Percentiles rank a stretch among this genome's conserved stretches.
Conservation (phyloP, 1,140 invertebrate genomes). For the Myzus persicae region DNA sequence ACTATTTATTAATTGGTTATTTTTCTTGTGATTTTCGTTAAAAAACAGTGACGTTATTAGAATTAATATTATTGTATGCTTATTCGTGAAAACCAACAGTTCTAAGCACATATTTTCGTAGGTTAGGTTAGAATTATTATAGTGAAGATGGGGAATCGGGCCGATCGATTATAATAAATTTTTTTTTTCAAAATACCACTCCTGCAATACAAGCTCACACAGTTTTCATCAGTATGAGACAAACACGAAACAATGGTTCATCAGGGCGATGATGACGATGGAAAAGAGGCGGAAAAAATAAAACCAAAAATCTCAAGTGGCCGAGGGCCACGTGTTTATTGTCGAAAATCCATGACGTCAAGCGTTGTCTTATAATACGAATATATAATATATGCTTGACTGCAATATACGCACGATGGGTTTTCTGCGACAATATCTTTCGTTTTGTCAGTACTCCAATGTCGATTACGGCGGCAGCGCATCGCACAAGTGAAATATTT, state of each 20-base stretch:
- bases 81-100: neutral
- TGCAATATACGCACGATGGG: neutral
- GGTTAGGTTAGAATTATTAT: too few species aligned
- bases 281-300: neutral
- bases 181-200: neutral
- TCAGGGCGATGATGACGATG: neutral
- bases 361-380: neutral
- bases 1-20: neutral
- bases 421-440: conserved; percentile 29
- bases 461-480: neutral
- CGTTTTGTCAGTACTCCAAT: conserved; percentile 38
- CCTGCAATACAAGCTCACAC: neutral
- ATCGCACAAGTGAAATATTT: neutral
- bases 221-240: neutral
- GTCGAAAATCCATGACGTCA: neutral
- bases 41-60: neutral
- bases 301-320: conserved; percentile 18
- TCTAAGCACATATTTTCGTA: neutral
- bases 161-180: neutral
- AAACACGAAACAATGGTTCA: neutral
- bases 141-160: too few species aligned
- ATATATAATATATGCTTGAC: neutral
- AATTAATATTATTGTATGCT: neutral
- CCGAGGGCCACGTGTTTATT: neutral
- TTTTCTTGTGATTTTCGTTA: neutral